Evolutionary conservation across 1,140 invertebrate genomes (phyloP), one percentile per base, ranked within the genome.

Genomic region (Leptestheria dahalacensis): DNA sequence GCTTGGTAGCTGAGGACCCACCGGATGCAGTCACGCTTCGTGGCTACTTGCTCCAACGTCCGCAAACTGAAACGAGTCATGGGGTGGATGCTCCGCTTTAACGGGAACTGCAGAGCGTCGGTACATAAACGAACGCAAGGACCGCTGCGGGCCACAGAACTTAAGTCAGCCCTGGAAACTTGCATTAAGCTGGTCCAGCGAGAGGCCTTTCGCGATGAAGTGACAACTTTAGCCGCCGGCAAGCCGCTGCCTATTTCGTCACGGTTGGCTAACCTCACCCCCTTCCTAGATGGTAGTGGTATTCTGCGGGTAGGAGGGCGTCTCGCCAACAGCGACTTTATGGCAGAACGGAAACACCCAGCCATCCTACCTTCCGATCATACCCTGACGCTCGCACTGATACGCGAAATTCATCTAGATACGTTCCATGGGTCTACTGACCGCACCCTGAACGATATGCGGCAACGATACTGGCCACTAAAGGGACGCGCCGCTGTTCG

Each of bases 381-480:
- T 26, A 24, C 20, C 24, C 25, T 23, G 3, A 15, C 52, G 3
- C 24, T 2, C 3, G 28, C 28, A n/a, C 1, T 54, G 3, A 54
- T 54, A 3, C 52, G 23, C 1, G 52, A 54, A 9, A 1, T 54
- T 2, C 20, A 25, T 24, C 3, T 1, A 9, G 10, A 24, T 12
- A 2, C 18, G 6, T 21, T 15, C 12, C 57, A 59, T 24, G 47
- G 41, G 9, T 48, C 57, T 2, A 49, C 47, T 3, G 57, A 59
- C 11, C 18, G 15, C 1, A 59, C 57, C 2, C 15, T 59, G 18
- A 9, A 48, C 15, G 56, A 58, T 2, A 2, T 64, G 1, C 48
- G 61, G 28, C 48, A 59, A 25, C 20, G n/a, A 6, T 63, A 49
- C 25, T 61, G 59, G 54, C 54, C 63, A 21, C 29, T 63, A 1